phyloP scores from a whole-genome alignment of 2,888 invertebrate genomes.

The Pharmacophagus antenor region DNA sequence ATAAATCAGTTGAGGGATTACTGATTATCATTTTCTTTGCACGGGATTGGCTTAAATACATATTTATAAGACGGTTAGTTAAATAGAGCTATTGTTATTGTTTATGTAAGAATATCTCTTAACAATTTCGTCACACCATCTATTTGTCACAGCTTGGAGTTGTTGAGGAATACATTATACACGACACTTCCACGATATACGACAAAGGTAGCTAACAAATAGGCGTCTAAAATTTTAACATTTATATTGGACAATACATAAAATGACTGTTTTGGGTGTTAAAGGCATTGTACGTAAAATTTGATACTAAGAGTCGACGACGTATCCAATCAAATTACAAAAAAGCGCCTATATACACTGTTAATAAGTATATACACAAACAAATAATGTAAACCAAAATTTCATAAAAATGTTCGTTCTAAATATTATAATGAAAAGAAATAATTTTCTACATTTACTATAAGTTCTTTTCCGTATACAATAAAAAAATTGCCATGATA shows the following conservation, averaged over 20 bases:
- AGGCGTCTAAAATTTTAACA: background rate
- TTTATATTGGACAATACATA: background rate
- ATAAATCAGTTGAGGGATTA: background rate
- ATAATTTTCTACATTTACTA: too few species aligned
- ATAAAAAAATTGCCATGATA: too few species aligned
- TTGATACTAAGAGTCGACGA: too few species aligned
- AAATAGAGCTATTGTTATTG: constrained; percentile 17
- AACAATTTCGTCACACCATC: constrained; percentile 5
- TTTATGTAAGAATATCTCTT: constrained; percentile 6
- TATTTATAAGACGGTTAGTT: constrained; percentile 16
- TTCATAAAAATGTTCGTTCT: too few species aligned
- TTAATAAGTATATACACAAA: too few species aligned
- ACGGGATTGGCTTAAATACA: constrained; percentile 7
- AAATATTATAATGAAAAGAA: too few species aligned
- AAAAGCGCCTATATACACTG: too few species aligned
- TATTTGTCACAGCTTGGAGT: background rate
- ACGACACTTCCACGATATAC: background rate
- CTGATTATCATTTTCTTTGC: constrained; percentile 8
- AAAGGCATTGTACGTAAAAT: too few species aligned
- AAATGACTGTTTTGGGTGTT: background rate
- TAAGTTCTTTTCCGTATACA: too few species aligned
- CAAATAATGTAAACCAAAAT: too few species aligned
- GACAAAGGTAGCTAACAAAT: background rate
- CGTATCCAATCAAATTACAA: too few species aligned
- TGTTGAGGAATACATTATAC: background rate